Base-by-base conservation (phyloP, 2,888 invertebrate genomes). In the Torymus tubicola region DNA sequence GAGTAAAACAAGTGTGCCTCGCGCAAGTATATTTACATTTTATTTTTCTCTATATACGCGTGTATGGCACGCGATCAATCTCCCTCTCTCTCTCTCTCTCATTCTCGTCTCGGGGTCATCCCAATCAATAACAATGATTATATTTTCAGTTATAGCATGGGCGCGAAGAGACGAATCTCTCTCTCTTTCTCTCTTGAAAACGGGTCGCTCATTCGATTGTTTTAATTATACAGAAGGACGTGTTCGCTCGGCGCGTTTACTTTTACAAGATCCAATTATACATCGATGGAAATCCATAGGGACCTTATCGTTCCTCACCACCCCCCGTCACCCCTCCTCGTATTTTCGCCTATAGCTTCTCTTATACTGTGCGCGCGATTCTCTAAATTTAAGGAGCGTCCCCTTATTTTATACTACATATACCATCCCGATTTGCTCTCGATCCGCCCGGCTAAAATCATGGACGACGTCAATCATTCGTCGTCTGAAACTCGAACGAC, bases 71-170 rank as follows among this genome's bases (percentile, higher is more conserved):
- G 57, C 52, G 72, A 67, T 24, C 14, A 71, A 77, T 68, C 63
- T 42, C 42, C 21, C 21, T 31, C 31, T 42, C 42, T 68, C 63
- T 42, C 42, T 2, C 21, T 31, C 31, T 42, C 42, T 42, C 10
- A 42, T 1, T 42, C 42, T 77, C n/a, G 60, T 76, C 69, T 78
- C 42, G 73, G 61, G 81, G 81, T 81, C 81, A 81, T 81, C 31
- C 13, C 78, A 58, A 81, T 81, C 78, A 78, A 81, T 81, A 81
- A 74, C 78, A 78, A 78, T 61, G 78, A 78, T 81, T 78, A 81
- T 81, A 78, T 78, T 78, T 78, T 75, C 73, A 70, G 67, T 67
- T 67, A 57, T 65, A 65, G 52, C 16, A 42, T 68, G 42, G 42
- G 52, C 67, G 18, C 31, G 52, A 76, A 65, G 14, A 8, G 42